Conservation (phyloP, 1,140 invertebrate genomes). For the Aricia agestis region DNA sequence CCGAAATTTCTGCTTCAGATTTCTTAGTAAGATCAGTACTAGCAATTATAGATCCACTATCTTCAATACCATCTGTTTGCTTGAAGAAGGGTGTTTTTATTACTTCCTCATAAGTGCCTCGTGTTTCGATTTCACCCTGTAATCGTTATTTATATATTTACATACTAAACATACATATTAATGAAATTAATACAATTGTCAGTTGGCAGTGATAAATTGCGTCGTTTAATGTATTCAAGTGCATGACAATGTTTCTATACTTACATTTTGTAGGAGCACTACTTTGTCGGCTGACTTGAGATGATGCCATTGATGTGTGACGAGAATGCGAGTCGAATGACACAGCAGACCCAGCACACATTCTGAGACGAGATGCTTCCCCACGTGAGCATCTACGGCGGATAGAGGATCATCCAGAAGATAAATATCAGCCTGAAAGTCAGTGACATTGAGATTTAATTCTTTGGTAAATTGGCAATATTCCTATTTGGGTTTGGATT, state of each 20-base stretch:
- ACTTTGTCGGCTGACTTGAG: constrained; percentile 84
- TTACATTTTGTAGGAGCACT: constrained; percentile 80
- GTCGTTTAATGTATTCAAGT: not conserved
- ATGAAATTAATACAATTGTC: no score
- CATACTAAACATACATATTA: no score
- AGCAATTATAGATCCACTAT: no score
- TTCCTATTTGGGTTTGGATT: no score
- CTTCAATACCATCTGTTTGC: constrained; percentile 42
- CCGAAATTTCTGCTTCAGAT: no score
- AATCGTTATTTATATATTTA: not conserved
- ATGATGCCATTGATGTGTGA: constrained; percentile 93
- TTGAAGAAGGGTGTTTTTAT: constrained; percentile 59
- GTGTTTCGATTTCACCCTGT: constrained; percentile 81
- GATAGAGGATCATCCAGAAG: constrained; percentile 84
- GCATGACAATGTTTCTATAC: constrained; percentile 28
- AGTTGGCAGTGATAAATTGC: no score
- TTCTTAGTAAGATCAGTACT: no score
- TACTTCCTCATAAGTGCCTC: constrained; percentile 79
- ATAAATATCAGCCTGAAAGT: constrained; percentile 80
- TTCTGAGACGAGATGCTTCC: constrained; percentile 81
- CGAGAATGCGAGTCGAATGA: constrained; percentile 85
- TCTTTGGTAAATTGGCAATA: no score
- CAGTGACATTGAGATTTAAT: no score
- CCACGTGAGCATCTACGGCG: constrained; percentile 83
- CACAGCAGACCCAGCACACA: constrained; percentile 83